These are phyloP conservation scores for Goniozus legneri DNA, from an alignment of 1,140 invertebrate genomes.

Conservation along the genomic window DNA sequence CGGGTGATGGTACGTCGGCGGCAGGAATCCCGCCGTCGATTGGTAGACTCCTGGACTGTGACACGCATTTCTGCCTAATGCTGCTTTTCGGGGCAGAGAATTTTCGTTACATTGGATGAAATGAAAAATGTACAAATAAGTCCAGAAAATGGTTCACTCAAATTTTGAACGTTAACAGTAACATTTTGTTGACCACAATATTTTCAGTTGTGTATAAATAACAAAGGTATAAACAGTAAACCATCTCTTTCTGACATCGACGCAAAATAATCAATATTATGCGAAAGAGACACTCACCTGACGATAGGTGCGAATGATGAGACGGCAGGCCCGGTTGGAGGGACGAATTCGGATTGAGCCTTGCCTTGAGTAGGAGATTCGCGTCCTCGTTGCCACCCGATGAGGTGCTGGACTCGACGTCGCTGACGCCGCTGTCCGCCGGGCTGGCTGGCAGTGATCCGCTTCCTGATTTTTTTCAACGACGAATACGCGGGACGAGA, in stretches of 20 bases:
- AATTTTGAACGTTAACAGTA: too few relatives aligned
- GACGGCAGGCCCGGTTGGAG: slow-evolving; percentile 46
- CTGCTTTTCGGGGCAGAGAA: too few relatives aligned
- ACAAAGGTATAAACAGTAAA: too few relatives aligned
- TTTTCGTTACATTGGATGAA: too few relatives aligned
- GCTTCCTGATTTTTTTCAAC: slow-evolving; percentile 39
- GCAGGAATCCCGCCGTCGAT: slow-evolving; percentile 40
- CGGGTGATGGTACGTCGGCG: slow-evolving; percentile 47
- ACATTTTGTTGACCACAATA: too few relatives aligned
- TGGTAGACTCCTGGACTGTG: slow-evolving; percentile 54
- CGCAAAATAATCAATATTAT: too few relatives aligned
- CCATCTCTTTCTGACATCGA: too few relatives aligned
- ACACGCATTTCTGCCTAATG: slow-evolving; percentile 56
- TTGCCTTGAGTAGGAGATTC: slow-evolving; percentile 82
- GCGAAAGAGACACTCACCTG: slow-evolving; percentile 48
- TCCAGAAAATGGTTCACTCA: too few relatives aligned
- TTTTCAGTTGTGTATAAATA: too few relatives aligned
- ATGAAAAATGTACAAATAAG: too few relatives aligned
- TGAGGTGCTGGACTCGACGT: slow-evolving; percentile 88
- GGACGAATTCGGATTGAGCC: slow-evolving; percentile 61
- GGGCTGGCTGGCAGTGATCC: slow-evolving; percentile 95
- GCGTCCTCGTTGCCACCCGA: slow-evolving; percentile 79
- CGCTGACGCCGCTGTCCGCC: slow-evolving; percentile 93
- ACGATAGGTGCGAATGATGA: slow-evolving; percentile 51
- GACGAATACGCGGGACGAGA: slow-evolving; percentile 2